A percentile compares a stretch with the other conserved stretches of the same genome.
phyloP scores from a whole-genome alignment of 2,797 vertebrate species.

The Pseudopleuronectes americanus region DNA sequence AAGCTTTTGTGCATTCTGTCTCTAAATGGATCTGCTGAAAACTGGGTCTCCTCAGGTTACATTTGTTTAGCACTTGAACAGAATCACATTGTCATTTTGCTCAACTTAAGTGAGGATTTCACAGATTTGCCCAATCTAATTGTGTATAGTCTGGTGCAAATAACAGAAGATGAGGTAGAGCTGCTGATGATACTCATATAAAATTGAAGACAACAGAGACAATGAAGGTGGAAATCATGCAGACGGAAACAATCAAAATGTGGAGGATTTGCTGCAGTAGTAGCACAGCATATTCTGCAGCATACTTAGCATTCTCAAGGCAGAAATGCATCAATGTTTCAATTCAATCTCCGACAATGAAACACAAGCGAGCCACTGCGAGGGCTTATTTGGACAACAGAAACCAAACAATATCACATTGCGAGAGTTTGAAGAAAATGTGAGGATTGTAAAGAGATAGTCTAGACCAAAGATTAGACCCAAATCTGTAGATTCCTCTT shows the following conservation, averaged over 20 bases:
- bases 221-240: neutral
- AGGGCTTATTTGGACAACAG: neutral
- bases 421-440: too few relatives aligned
- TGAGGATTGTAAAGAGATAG: too few relatives aligned
- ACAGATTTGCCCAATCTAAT: neutral
- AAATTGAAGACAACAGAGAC: neutral
- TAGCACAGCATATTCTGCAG: neutral
- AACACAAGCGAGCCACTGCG: neutral
- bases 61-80: neutral
- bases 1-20: slow-evolving; percentile 30
- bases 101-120: neutral
- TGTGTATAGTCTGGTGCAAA: neutral
- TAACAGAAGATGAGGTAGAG: neutral
- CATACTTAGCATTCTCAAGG: slow-evolving; percentile 9
- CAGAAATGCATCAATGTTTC: slow-evolving; percentile 7
- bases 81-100: neutral
- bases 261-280: neutral
- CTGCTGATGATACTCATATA: neutral
- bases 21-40: slow-evolving; percentile 22
- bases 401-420: too few relatives aligned
- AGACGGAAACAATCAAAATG: neutral
- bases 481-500: too few relatives aligned
- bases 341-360: slow-evolving; percentile 13
- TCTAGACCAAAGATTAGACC: too few relatives aligned
- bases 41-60: slow-evolving; percentile 17